Evolutionary conservation across 1,140 invertebrate genomes (phyloP), one percentile per base, ranked within the genome.

Genomic region (Leptopilina clavipes): DNA sequence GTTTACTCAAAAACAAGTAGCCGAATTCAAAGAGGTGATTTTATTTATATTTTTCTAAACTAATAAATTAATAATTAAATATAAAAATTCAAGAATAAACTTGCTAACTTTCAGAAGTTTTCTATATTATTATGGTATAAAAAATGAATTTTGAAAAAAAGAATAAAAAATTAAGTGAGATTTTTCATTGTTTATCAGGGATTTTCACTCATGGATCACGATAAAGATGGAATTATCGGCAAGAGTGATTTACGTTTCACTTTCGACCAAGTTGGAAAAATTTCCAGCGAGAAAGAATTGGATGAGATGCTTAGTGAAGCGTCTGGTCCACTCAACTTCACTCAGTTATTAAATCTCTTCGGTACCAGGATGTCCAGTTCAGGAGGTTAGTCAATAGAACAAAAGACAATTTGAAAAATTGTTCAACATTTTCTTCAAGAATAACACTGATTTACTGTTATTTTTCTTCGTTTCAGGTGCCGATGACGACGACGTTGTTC

Each of bases 141-240:
- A n/a, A n/a, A n/a, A n/a, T n/a, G n/a, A n/a, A n/a, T n/a, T n/a
- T n/a, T n/a, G n/a, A n/a, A n/a, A n/a, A n/a, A n/a, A n/a, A n/a
- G n/a, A n/a, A n/a, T n/a, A n/a, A n/a, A 31, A 31, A 1, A 2
- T 5, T 31, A 40, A 40, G 7, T 40, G 8, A 40, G 7, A 40
- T 40, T 40, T 40, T 40, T 40, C 9, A 3, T 3, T 6, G 37
- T 8, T 40, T 40, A 7, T 22, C 17, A 97, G 96, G 97, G 97
- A 71, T 71, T 44, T 44, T 71, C 43, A 90, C 94, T 99, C 88
- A 99, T 99, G 94, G 98, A 99, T 93, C 95, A 96, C 91, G 97
- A 99, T 92, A 98, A 98, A 92, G 98, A 99, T 91, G 97, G 97
- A 86, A 95, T 99, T 92, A 97, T 99, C 89, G 96, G 96, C 89